Conservation (phyloP, 2,888 invertebrate genomes). For the Zootermopsis nevadensis region DNA sequence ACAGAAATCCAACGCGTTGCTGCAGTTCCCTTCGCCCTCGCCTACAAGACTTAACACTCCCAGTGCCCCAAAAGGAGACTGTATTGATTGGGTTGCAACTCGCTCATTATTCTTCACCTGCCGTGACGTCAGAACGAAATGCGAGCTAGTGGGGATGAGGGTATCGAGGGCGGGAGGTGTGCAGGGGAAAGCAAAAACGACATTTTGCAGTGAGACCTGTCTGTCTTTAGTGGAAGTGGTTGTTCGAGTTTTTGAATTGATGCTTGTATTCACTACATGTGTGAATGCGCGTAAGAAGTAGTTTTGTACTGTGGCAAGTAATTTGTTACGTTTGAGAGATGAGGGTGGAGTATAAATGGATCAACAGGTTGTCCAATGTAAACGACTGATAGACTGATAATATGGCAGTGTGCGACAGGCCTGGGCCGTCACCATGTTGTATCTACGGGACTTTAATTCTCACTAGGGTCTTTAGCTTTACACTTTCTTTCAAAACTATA, state of each 20-base stretch:
- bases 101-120: slow-evolving; percentile 34
- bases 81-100: slow-evolving; percentile 33
- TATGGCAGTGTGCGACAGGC: too few relatives aligned
- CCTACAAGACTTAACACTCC: not conserved
- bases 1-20: too few relatives aligned
- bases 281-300: too few relatives aligned
- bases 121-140: slow-evolving; percentile 30
- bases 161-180: not conserved
- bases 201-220: not conserved
- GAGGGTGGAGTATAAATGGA: too few relatives aligned
- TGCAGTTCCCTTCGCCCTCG: not conserved
- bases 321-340: too few relatives aligned
- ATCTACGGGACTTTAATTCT: too few relatives aligned
- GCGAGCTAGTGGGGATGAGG: not conserved
- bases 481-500: too few relatives aligned
- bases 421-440: too few relatives aligned
- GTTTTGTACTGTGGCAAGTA: too few relatives aligned
- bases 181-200: not conserved
- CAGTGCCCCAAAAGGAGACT: slow-evolving; percentile 16
- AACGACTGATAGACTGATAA: too few relatives aligned
- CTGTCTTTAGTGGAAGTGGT: not conserved
- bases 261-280: not conserved
- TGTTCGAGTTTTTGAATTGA: not conserved
- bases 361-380: too few relatives aligned
- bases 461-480: too few relatives aligned